Evolutionary conservation across 2,888 invertebrate genomes (phyloP), one percentile per base, ranked within the genome.

Genomic region (Agriopis aurantiaria): DNA sequence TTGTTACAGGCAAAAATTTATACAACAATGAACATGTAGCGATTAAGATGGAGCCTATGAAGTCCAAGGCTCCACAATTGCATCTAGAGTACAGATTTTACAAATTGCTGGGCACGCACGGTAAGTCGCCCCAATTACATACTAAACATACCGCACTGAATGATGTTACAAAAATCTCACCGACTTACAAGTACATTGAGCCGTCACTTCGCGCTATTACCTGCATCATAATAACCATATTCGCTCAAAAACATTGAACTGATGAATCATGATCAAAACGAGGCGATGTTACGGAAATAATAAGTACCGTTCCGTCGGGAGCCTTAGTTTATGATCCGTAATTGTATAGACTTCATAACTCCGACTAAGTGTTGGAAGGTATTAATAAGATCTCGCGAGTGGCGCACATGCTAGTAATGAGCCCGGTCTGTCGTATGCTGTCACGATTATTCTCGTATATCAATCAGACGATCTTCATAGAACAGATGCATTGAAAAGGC

Each of bases 1-100:
- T 89, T 92, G 88, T 96, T 97, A 64, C 96, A 98, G 99, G 99
- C 83, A 99, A 99, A 96, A 99, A 99, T 95, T 96, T 99, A 89
- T 99, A 99, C 96, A 99, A 99, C 96, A 99, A 99, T 96, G 99
- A 99, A 96, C 99, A 99, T 96, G 99, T 99, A 95, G 99, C 99
- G 93, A 99, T 99, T 95, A 99, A 99, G 96, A 97, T 99, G 98
- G 99, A 99, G 96, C 99, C 99, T 87, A 99, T 99, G 99, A 99
- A 99, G 95, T 99, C 99, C 85, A 99, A 99, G 96, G 99, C 99
- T 89, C 99, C 99, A 77, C 99, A 99, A 96, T 96, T 99, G 90
- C 99, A 99, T 95, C 96, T 99, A 96, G 99, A 99, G 96, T 99
- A 99, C 96, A 97, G 99, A 96, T 99, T 99, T 97, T 99, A 99